Evolutionary conservation across 2,888 invertebrate genomes (phyloP).

Genomic region (Pristionchus exspectatus): DNA sequence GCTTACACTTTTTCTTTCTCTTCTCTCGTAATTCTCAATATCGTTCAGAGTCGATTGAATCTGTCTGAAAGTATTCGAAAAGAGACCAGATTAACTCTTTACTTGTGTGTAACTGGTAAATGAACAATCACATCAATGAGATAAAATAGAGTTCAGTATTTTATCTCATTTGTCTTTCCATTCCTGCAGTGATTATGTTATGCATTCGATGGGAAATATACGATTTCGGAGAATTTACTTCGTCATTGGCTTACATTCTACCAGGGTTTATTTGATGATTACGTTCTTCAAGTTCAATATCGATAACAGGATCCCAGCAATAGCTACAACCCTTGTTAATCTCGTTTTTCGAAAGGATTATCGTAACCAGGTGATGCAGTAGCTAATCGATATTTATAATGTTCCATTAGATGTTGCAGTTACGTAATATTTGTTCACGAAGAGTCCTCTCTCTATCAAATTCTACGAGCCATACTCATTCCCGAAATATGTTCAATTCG

Average conservation of each 20-base stretch:
- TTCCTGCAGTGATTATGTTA: background rate
- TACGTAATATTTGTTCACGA: background rate
- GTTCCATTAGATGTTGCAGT: background rate
- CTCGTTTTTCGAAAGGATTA: slow-evolving; percentile 16
- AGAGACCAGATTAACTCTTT: background rate
- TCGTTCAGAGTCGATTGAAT: background rate
- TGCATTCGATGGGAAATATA: slow-evolving; percentile 9
- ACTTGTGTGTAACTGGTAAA: background rate
- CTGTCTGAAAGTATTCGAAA: background rate
- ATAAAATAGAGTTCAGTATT: background rate
- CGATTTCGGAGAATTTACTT: background rate
- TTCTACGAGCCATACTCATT: background rate
- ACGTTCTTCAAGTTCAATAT: background rate
- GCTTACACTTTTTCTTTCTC: slow-evolving; percentile 1
- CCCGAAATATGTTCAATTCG: background rate
- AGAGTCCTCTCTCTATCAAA: background rate
- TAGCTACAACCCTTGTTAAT: background rate
- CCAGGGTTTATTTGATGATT: background rate
- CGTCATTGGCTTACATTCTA: background rate
- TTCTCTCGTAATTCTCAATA: background rate
- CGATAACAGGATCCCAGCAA: background rate
- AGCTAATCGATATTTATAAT: background rate
- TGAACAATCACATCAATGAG: background rate
- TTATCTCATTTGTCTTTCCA: background rate
- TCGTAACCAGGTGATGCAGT: background rate